Base-by-base conservation (phyloP, 2,113 vertebrate species). In the Ctenomys sociabilis region DNA sequence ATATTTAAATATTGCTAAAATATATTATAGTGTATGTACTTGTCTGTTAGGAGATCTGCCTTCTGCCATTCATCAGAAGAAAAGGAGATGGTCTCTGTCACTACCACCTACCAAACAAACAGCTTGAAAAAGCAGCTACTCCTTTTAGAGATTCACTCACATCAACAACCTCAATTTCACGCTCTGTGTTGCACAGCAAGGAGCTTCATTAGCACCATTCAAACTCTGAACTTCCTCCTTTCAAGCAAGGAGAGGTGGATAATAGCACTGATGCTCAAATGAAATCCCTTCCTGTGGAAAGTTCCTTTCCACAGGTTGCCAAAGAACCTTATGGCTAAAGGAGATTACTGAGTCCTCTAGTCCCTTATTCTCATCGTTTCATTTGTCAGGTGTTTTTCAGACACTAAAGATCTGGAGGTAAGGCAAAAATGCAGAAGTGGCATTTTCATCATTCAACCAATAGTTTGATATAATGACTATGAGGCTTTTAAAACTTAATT, bases 151-250 rank as follows among this genome's bases (percentile, higher is more conserved):
- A 93, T 85, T 75, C 85, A 78, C 61, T 90, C 72, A 61, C 61
- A 57, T 90, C 88, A 93, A 37, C 81, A 90, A 59, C 80, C 70
- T 92, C 72, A 91, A 94, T 83, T 91, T 81, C 88, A 54, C 63
- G 28, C 78, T 91, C 91, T 91, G 75, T 81, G 83, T 82, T 40
- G 59, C 91, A 92, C 88, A 95, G 95, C 72, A 93, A 83, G 91
- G 66, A 81, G 40, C 61, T 92, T 96, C 93, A 96, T 95, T 92
- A 95, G 88, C 0, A 0, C 94, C 90, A 95, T 95, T 96, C 77
- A 95, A 72, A 85, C 81, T 64, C 85, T 77, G 64, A 92, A 85
- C 22, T 82, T 78, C 64, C 70, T 85, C 28, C 43, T 54, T 85
- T 78, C 72, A n/a, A 24, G n/a, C 88, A 85, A 92, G 78, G 28